A percentile compares a stretch with the other conserved stretches of the same genome.
Conservation (phyloP, 2,888 invertebrate genomes). For the Hedya salicella region DNA sequence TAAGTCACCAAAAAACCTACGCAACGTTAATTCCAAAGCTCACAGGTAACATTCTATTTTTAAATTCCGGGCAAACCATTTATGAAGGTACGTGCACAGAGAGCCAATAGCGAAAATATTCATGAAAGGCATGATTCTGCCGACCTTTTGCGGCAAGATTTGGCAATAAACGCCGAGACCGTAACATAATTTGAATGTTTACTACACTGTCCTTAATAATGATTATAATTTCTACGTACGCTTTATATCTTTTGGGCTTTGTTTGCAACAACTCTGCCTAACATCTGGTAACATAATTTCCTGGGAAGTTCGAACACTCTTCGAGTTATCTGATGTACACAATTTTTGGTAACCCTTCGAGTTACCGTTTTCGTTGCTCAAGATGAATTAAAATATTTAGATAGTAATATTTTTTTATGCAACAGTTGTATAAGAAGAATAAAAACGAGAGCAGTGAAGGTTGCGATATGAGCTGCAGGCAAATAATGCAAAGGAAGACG, state of each 20-base stretch:
- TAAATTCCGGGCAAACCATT: constrained; percentile 54
- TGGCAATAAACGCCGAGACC: constrained; percentile 56
- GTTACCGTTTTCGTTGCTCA: too few relatives aligned
- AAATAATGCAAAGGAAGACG: too few relatives aligned
- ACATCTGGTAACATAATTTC: constrained; percentile 20
- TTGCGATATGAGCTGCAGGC: too few relatives aligned
- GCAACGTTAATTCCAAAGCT: neutral
- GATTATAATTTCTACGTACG: constrained; percentile 48
- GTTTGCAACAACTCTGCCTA: constrained; percentile 34
- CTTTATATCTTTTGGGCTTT: constrained; percentile 45
- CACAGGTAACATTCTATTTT: constrained; percentile 46
- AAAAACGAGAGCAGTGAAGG: too few relatives aligned
- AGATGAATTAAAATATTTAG: too few relatives aligned
- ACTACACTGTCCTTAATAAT: constrained; percentile 46
- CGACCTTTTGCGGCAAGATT: constrained; percentile 58
- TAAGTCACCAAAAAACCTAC: neutral
- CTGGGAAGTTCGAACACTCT: constrained; percentile 8
- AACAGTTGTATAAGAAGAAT: too few relatives aligned
- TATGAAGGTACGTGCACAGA: constrained; percentile 55
- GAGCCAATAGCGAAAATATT: constrained; percentile 57
- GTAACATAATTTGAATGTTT: constrained; percentile 61
- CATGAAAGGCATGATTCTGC: constrained; percentile 57
- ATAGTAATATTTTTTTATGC: too few relatives aligned
- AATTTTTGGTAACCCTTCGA: neutral
- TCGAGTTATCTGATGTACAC: neutral